Evolutionary conservation across 2,888 invertebrate genomes (phyloP), one percentile per base, ranked within the genome.

Genomic region (Selenia dentaria): DNA sequence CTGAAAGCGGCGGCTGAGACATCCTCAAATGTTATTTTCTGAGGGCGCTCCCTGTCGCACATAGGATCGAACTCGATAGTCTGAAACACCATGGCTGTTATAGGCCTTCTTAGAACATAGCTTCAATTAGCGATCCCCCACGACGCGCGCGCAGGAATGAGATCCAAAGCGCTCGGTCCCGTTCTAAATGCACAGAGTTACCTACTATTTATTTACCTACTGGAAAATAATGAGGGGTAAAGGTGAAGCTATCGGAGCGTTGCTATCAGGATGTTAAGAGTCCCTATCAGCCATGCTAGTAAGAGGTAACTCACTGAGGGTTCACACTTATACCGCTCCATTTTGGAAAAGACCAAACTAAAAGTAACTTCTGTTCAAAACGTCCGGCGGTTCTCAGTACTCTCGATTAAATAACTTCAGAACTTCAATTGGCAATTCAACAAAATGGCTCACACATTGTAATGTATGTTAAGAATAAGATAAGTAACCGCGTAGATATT

Each of bases 1-100:
- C 95, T 94, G 78, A 94, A 98, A 0, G 97, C 95, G 0, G 98
- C 98, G 0, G 96, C 96, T 8, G 96, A 96, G 22, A 98, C 94
- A 75, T 98, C 97, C 73, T 96, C 95, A 74, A 97, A 97, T 2
- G 93, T 92, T 35, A 98, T 93, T 59, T 84, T 92, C 38, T 93
- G 92, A 0, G 97, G 97, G 50, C 92, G 90, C 14, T 93, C 91
- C 27, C 94, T 94, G 71, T 94, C 92, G 68, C 96, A 96, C 89
- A 89, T 90, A 10, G 90, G 89, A 59, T 91, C 91, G 45, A 62
- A 88, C 54, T 89, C 88, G 36, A 84, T 53, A 48, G 83, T 82
- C 88, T 89, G 88, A 44, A 86, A 86, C 44, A 84, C 83, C 89
- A 87, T 89, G 29, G 35, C 47, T 53, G 35, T 12, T 52, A 27